Percentiles rank a stretch among this genome's conserved stretches.
Conservation (phyloP, 2,888 invertebrate species). For the Branchinecta sandiegonensis region DNA sequence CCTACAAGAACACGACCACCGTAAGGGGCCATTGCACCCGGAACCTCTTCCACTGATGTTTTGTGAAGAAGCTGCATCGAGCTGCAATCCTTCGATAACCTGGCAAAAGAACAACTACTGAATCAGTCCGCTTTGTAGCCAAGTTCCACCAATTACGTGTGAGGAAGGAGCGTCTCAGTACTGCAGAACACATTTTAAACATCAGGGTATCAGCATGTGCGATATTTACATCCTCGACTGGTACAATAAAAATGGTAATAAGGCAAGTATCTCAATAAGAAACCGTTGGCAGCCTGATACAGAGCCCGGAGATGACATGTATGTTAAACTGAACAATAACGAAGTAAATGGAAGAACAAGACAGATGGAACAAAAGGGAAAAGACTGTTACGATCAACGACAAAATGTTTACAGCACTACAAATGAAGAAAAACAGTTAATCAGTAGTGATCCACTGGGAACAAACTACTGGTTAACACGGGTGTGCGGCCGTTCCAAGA, state of each 20-base stretch:
- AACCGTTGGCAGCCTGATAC: too few relatives aligned
- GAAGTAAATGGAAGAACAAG: too few relatives aligned
- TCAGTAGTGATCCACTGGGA: too few relatives aligned
- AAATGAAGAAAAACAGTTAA: too few relatives aligned
- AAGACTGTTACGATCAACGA: too few relatives aligned
- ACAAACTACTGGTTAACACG: too few relatives aligned
- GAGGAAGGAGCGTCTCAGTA: constrained; percentile 31
- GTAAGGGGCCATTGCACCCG: constrained; percentile 72
- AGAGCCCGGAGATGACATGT: too few relatives aligned
- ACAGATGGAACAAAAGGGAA: too few relatives aligned
- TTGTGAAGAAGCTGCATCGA: constrained; percentile 82
- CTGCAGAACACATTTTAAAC: constrained; percentile 33
- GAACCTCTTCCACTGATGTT: constrained; percentile 82
- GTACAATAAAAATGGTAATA: background rate
- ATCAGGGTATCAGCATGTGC: constrained; percentile 1
- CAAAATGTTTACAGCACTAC: too few relatives aligned
- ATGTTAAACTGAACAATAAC: too few relatives aligned
- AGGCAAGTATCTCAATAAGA: too few relatives aligned
- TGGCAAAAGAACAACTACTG: constrained; percentile 28
- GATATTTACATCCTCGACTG: constrained; percentile 20
- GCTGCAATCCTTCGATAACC: constrained; percentile 57
- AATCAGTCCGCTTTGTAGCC: constrained; percentile 24
- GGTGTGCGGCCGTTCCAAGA: too few relatives aligned
- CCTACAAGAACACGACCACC: constrained; percentile 84
- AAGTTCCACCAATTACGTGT: background rate